Evolutionary conservation across 1,140 invertebrate genomes (phyloP), one percentile per base, ranked within the genome.

Genomic region (Drosophila lini): DNA sequence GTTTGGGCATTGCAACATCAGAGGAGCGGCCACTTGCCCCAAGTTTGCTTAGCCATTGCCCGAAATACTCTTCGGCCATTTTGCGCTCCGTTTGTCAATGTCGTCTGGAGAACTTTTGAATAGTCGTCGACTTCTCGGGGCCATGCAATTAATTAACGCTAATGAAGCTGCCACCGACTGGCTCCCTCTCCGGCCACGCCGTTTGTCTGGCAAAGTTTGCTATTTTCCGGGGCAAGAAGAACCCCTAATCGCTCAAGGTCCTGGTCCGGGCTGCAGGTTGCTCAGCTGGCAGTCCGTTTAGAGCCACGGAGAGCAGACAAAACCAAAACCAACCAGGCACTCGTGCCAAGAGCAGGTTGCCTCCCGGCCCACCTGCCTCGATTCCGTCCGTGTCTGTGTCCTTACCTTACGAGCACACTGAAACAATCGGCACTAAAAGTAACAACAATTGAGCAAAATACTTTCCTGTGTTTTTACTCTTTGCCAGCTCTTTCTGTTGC

Each of bases 391-490:
- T 55, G 52, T 53, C 34, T 55, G 28, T 5, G 36, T 62, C 40
- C 48, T 62, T 40, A 47, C 13, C 56, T 32, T 25, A 36, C 64
- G 48, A 41, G 61, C 62, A 42, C 55, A 52, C 62, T 61, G 48
- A 88, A 78, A 89, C 80, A 86, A 86, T 86, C 83, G 77, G 84
- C 71, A 89, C 68, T 74, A 69, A 78, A 83, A 83, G 83, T 89
- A 88, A 86, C 83, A 86, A 88, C 83, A 86, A 88, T 86, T 88
- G 80, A 78, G 83, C 59, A 86, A 86, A 86, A 81, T 86, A 80
- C 84, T 86, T 86, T 83, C 76, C 83, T 80, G 79, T 86, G 75
- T 62, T 85, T 70, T 42, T 40, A 81, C 64, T 57, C 44, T 74
- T 56, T 50, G 45, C 55, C 56, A 53, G 68, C 31, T 59, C 55